Percentiles rank a stretch among this genome's conserved stretches.
Conservation (phyloP, 2,113 vertebrate genomes). For the Rhegmatorhina hoffmannsi region DNA sequence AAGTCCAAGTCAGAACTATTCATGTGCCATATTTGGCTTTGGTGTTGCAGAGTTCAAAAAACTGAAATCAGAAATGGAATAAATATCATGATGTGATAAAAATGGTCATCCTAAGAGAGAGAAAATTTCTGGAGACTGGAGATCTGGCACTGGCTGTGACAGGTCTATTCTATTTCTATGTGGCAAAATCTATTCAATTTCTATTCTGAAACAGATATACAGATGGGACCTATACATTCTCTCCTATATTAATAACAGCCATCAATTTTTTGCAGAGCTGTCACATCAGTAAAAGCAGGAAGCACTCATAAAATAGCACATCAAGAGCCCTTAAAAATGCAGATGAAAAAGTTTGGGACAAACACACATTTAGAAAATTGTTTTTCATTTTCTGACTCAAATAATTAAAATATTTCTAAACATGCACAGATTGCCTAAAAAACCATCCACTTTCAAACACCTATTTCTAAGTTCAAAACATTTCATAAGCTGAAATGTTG, state of each 20-base stretch:
- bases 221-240: not conserved
- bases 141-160: not conserved
- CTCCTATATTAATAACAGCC: not conserved
- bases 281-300: not conserved
- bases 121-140: not conserved
- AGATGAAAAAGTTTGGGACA: not conserved
- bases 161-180: not conserved
- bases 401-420: slow-evolving; percentile 4
- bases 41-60: not conserved
- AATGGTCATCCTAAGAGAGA: not conserved
- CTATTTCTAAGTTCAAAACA: not conserved
- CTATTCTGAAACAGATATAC: not conserved
- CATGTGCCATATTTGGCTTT: not conserved
- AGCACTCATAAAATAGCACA: not conserved
- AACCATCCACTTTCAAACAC: not conserved
- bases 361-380: not conserved
- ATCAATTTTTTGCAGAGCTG: not conserved
- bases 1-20: not conserved
- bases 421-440: not conserved
- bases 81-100: not conserved
- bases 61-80: not conserved
- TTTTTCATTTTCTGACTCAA: not conserved
- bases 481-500: not conserved
- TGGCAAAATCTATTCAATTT: not conserved
- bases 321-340: not conserved